phyloP scores from a whole-genome alignment of 2,113 vertebrate genomes.

The Halichoerus grypus region DNA sequence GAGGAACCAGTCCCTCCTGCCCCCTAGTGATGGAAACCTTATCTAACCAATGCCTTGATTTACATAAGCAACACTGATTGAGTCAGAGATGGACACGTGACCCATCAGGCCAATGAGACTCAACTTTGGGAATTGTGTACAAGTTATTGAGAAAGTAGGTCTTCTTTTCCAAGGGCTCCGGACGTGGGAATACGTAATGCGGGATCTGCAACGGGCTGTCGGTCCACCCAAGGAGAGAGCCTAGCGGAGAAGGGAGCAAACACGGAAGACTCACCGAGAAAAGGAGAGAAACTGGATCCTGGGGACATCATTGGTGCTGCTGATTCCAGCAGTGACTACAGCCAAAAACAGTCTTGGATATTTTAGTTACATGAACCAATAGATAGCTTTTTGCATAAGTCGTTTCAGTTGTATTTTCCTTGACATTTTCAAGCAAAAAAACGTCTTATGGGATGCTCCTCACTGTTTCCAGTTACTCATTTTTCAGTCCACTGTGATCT shows the following conservation, averaged over 20 bases:
- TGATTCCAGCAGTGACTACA: background rate
- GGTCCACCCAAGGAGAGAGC: background rate
- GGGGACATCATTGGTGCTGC: background rate
- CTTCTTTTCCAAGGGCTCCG: background rate
- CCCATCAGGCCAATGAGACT: background rate
- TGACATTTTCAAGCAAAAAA: background rate
- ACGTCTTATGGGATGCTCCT: background rate
- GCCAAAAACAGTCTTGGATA: background rate
- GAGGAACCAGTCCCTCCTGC: background rate
- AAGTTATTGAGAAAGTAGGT: background rate
- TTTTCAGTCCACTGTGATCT: background rate
- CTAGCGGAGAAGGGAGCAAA: background rate
- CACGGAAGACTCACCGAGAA: fast-evolving
- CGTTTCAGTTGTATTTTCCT: background rate
- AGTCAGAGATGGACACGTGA: background rate
- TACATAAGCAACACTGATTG: background rate
- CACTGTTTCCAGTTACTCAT: background rate
- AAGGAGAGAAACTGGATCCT: background rate
- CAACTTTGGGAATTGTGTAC: background rate
- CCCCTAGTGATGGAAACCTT: background rate
- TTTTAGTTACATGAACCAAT: background rate
- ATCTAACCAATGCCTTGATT: background rate
- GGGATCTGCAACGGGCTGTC: too few relatives aligned
- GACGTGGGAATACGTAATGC: background rate
- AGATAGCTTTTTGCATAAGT: background rate